These are phyloP conservation scores for Drosophila asahinai DNA, from an alignment of 1,140 invertebrate species.

Conservation along the genomic window DNA sequence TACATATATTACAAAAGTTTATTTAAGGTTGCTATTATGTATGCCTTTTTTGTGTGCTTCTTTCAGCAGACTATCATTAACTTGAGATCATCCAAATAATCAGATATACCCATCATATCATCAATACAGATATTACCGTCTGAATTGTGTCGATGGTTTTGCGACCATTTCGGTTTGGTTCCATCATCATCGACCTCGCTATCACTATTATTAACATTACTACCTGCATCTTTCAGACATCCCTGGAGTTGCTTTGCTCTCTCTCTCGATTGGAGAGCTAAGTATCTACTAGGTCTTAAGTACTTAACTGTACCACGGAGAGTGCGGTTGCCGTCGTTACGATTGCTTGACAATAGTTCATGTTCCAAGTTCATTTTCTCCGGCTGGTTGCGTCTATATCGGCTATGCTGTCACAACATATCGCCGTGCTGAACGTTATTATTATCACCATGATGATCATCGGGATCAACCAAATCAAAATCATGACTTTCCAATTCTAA, in stretches of 20 bases:
- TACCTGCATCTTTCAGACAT: background rate
- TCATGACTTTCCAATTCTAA: constrained; percentile 79
- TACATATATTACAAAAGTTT: constrained; percentile 2
- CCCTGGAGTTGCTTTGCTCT: background rate
- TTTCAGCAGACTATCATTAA: constrained; percentile 48
- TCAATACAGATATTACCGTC: constrained; percentile 31
- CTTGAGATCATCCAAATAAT: constrained; percentile 45
- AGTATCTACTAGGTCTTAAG: background rate
- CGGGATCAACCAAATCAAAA: constrained; percentile 85
- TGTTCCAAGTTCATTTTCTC: background rate
- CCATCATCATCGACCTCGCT: background rate
- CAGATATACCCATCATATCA: constrained; percentile 33
- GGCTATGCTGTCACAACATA: constrained; percentile 86
- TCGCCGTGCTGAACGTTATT: constrained; percentile 79
- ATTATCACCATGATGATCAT: constrained; percentile 81
- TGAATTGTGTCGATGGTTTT: background rate
- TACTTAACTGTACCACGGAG: constrained; percentile 9
- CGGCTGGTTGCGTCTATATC: constrained; percentile 10
- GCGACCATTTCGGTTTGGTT: constrained; percentile 6
- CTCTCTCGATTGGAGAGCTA: background rate
- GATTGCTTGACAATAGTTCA: background rate
- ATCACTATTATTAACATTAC: background rate
- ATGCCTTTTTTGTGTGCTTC: constrained; percentile 3
- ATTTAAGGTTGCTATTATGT: background rate
- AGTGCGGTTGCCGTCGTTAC: constrained; percentile 5